Evolutionary conservation across 2,888 invertebrate genomes (phyloP).

Genomic region (Heliconius sara): DNA sequence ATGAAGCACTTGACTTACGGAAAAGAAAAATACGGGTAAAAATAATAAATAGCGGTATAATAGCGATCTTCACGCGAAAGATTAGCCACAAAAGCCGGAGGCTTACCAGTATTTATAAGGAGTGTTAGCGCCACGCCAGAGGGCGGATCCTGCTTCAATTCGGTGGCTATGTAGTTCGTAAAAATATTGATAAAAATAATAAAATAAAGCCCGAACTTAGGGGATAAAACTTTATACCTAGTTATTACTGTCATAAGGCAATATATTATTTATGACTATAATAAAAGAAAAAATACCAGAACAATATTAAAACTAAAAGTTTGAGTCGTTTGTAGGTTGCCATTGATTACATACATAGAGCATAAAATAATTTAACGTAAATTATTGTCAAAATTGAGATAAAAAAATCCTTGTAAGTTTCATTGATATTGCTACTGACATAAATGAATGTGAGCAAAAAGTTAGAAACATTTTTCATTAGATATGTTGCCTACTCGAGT

Average conservation of each 20-base stretch:
- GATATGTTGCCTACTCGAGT: too few relatives aligned
- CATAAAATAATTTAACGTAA: too few relatives aligned
- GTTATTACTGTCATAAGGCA: slow-evolving; percentile 1
- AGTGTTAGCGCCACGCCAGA: slow-evolving; percentile 76
- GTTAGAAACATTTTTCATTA: too few relatives aligned
- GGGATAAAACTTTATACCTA: slow-evolving; percentile 13
- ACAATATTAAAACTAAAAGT: background rate
- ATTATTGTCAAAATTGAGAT: too few relatives aligned
- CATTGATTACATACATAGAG: background rate
- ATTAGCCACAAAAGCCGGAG: slow-evolving; percentile 81
- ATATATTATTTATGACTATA: slow-evolving; percentile 11
- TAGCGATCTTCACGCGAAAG: slow-evolving; percentile 82
- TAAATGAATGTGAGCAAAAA: too few relatives aligned
- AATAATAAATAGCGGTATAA: slow-evolving; percentile 83
- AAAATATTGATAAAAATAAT: slow-evolving; percentile 40
- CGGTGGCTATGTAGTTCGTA: slow-evolving; percentile 45
- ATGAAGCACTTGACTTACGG: slow-evolving; percentile 75
- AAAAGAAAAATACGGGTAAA: slow-evolving; percentile 74
- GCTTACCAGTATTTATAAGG: slow-evolving; percentile 83
- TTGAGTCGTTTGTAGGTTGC: background rate
- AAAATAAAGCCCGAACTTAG: slow-evolving; percentile 19
- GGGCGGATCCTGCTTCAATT: slow-evolving; percentile 55
- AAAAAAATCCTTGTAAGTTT: too few relatives aligned
- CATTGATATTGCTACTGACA: too few relatives aligned
- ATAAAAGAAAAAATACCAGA: background rate